Conservation (phyloP, 2,113 vertebrate genomes). For the Trogon surrucura region DNA sequence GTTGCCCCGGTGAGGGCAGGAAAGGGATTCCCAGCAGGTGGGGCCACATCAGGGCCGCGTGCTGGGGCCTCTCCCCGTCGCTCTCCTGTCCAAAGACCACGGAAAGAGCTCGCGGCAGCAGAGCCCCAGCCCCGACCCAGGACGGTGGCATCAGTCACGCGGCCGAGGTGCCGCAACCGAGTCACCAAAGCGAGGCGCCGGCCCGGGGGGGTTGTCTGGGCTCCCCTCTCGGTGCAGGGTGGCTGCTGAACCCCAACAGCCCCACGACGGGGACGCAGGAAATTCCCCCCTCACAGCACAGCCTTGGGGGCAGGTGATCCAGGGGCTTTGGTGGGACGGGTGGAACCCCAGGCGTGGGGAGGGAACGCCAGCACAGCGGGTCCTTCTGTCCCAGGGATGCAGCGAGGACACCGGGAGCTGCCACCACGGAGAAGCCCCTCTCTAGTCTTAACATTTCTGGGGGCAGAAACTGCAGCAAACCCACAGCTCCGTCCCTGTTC, state of each 20-base stretch:
- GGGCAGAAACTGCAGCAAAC: not conserved
- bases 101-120: accelerated
- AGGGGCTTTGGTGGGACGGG: accelerated
- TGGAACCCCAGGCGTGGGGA: not conserved
- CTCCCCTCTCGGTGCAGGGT: not conserved
- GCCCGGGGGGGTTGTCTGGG: too few relatives aligned
- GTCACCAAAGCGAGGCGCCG: not conserved
- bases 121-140: too few relatives aligned
- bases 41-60: accelerated
- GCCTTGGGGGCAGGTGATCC: accelerated
- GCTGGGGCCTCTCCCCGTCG: too few relatives aligned
- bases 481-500: not conserved
- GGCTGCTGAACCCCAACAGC: not conserved
- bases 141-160: not conserved
- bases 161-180: accelerated
- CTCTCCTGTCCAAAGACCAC: not conserved
- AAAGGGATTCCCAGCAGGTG: not conserved
- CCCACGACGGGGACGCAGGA: not conserved
- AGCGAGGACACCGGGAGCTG: accelerated
- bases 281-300: not conserved
- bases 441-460: not conserved
- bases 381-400: accelerated
- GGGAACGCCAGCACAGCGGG: not conserved
- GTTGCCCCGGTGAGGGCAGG: not conserved
- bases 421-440: not conserved